A percentile compares a stretch with the other conserved stretches of the same genome.
phyloP scores from a whole-genome alignment of 2,888 invertebrate genomes.

The Cryptophagus acutangulus region DNA sequence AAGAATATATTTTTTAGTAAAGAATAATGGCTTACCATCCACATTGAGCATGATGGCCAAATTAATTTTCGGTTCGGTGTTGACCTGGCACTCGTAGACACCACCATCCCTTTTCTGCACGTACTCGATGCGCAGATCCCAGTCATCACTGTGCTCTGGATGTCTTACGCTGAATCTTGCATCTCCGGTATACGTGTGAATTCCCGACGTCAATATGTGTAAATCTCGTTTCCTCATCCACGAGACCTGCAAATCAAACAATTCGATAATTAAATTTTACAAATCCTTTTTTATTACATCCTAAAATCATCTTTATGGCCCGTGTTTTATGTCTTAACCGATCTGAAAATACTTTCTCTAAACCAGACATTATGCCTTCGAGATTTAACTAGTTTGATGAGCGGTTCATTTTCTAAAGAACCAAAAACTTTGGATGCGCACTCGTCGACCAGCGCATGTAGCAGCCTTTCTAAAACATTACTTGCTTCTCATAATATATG shows the following conservation, averaged over 20 bases:
- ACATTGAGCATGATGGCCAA: constrained; percentile 74
- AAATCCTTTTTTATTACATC: no score
- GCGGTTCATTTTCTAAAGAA: no score
- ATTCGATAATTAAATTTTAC: no score
- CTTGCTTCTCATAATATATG: no score
- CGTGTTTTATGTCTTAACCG: no score
- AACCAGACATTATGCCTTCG: no score
- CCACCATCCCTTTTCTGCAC: constrained; percentile 80
- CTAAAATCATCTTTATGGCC: no score
- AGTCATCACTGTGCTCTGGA: constrained; percentile 78
- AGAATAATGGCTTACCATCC: constrained; percentile 61
- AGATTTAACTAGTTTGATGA: no score
- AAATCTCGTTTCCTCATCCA: constrained; percentile 80
- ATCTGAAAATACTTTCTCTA: no score
- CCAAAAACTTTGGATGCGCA: no score
- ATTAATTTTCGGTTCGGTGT: constrained; percentile 85
- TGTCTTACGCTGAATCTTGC: constrained; percentile 80
- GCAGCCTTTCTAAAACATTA: no score
- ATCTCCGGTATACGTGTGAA: constrained; percentile 84
- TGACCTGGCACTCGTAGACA: constrained; percentile 84
- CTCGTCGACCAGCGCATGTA: no score
- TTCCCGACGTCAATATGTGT: constrained; percentile 79
- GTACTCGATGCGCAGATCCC: constrained; percentile 79
- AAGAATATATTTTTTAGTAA: background rate
- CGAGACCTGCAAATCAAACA: constrained; percentile 64